These are phyloP conservation scores for Erinaceus europaeus DNA, from an alignment of 2,113 vertebrate genomes.

Conservation along the genomic window DNA sequence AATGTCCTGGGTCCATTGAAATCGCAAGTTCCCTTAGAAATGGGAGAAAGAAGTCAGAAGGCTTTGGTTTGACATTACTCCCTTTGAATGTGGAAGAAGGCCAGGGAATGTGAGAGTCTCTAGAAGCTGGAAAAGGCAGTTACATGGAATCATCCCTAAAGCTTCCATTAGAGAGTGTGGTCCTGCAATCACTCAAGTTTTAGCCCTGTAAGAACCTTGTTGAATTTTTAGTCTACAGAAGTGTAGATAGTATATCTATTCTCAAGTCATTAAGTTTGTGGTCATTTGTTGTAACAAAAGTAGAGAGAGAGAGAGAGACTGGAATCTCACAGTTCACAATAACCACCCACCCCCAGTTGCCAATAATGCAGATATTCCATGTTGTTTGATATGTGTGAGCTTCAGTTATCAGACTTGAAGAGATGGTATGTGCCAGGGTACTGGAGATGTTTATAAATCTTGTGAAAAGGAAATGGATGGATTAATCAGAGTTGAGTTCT, in stretches of 20 bases:
- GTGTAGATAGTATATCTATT: background rate
- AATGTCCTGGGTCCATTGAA: background rate
- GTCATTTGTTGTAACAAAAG: background rate
- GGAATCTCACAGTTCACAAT: background rate
- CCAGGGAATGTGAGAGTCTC: background rate
- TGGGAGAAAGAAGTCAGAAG: background rate
- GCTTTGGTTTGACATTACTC: background rate
- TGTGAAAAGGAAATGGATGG: background rate
- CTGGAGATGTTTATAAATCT: background rate
- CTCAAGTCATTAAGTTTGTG: background rate
- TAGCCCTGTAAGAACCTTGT: background rate
- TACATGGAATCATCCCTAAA: background rate
- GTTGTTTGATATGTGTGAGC: background rate
- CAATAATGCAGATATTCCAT: too few species aligned
- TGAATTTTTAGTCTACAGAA: background rate
- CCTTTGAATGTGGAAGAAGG: background rate
- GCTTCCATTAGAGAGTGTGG: background rate
- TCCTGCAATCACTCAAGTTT: background rate
- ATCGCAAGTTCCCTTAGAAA: background rate
- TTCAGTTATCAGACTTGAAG: background rate
- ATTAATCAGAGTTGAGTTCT: background rate
- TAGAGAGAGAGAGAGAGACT: background rate
- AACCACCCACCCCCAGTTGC: background rate
- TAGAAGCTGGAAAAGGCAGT: background rate
- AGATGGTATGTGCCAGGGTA: too few species aligned